Conservation (phyloP, 53 echinoderm and acorn worm genomes). For the Echinarachnius parma region DNA sequence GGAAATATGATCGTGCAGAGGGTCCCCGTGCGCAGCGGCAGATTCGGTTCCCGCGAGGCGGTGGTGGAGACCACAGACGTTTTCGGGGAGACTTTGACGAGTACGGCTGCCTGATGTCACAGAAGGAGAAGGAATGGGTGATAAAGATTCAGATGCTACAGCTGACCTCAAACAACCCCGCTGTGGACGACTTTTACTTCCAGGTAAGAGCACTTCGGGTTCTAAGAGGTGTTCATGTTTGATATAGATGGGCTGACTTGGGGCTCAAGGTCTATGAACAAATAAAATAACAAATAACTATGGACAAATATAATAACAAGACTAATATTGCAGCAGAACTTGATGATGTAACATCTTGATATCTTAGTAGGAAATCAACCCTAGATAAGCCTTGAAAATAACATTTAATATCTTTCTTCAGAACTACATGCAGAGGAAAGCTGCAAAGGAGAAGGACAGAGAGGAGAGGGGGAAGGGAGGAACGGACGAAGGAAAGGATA, state of each 20-base stretch:
- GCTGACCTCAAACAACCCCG: slow-evolving; percentile 77
- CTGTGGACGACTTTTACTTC: slow-evolving; percentile 91
- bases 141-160: slow-evolving; percentile 95
- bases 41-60: slow-evolving; percentile 26
- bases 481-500: slow-evolving; percentile 19
- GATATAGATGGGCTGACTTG: not conserved
- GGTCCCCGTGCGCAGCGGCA: slow-evolving; percentile 33
- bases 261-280: not conserved
- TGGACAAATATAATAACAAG: no score
- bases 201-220: slow-evolving; percentile 53
- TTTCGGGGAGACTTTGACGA: slow-evolving; percentile 66
- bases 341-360: no score
- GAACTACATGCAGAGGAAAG: slow-evolving; percentile 37
- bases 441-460: slow-evolving; percentile 51
- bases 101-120: slow-evolving; percentile 93
- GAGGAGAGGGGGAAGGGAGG: slow-evolving; percentile 48
- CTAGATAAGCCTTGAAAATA: no score
- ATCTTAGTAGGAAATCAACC: no score
- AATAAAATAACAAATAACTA: not conserved
- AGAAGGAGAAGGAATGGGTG: slow-evolving; percentile 98
- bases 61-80: slow-evolving; percentile 9
- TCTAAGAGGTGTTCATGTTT: not conserved
- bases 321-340: no score
- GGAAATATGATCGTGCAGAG: slow-evolving; percentile 15
- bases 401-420: no score